Evolutionary conservation across 2,113 vertebrate genomes (phyloP).

Genomic region (Colinus virginianus): DNA sequence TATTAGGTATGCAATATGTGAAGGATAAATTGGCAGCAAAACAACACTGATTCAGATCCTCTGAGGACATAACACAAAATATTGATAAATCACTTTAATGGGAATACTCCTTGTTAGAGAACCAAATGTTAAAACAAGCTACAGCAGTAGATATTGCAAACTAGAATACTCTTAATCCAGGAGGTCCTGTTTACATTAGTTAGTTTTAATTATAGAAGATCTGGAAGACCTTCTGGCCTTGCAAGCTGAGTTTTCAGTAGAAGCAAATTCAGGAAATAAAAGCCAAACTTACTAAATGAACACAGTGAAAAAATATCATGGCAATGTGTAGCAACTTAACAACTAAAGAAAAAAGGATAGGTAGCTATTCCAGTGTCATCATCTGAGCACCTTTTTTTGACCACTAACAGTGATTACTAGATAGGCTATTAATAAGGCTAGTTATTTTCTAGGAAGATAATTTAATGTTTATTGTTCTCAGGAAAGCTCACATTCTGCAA

Average conservation of each 20-base stretch:
- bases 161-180: background rate
- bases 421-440: background rate
- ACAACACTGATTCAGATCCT: background rate
- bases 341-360: background rate
- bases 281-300: background rate
- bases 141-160: background rate
- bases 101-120: background rate
- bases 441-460: background rate
- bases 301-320: background rate
- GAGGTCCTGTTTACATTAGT: background rate
- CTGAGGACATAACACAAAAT: background rate
- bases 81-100: background rate
- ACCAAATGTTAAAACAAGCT: background rate
- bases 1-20: background rate
- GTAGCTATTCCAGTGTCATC: background rate
- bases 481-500: constrained; percentile 5
- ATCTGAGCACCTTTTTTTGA: background rate
- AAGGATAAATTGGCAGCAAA: background rate
- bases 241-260: background rate
- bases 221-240: background rate
- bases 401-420: background rate
- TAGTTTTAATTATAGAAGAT: background rate
- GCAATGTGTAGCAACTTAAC: background rate
- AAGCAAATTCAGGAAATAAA: background rate
- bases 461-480: background rate